Evolutionary conservation across 1,140 invertebrate genomes (phyloP), one percentile per base, ranked within the genome.

Genomic region (Nasonia longicornis): DNA sequence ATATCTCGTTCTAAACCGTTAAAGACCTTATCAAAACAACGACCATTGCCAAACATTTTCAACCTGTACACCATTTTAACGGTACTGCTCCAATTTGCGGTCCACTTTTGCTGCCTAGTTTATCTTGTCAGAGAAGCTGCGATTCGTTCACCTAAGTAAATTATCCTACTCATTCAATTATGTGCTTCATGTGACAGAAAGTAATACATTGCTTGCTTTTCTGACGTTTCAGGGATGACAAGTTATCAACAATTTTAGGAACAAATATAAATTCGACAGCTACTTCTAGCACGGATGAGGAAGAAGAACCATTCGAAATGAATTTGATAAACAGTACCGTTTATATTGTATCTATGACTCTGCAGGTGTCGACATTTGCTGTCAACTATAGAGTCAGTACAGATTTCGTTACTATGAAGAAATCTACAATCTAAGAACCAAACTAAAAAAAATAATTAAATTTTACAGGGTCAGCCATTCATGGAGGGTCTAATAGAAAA

Each of bases 1-100:
- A 99, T 99, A 88, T 99, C 98, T 6, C 93, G 98, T 86, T 99
- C 98, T 38, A 99, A 99, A 95, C 99, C 99, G 0, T 88, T 99
- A 75, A 98, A 97, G 90, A 95, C 94, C 0, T 91, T 99, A 48
- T 99, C 98, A 0, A 96, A 96, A 88, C 94, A 98, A 88, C 93
- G 98, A 72, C 99, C 99, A 29, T 92, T 99, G 84, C 97, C 99
- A 70, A 99, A 99, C 89, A 99, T 99, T 84, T 99, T 99, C 89
- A 99, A 99, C 92, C 88, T 97, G 11, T 99, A 99, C 89, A 99
- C 98, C 1, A 94, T 99, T 78, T 91, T 97, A 74, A 99, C 99
- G 14, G 98, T 99, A 35, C 91, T 99, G 14, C 89, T 96, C 8
- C 99, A 99, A 91, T 99, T 99, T 91, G 93, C 94, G 66, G 95